Base-by-base conservation (phyloP, 2,888 invertebrate species). In the Embidobia sp. region DNA sequence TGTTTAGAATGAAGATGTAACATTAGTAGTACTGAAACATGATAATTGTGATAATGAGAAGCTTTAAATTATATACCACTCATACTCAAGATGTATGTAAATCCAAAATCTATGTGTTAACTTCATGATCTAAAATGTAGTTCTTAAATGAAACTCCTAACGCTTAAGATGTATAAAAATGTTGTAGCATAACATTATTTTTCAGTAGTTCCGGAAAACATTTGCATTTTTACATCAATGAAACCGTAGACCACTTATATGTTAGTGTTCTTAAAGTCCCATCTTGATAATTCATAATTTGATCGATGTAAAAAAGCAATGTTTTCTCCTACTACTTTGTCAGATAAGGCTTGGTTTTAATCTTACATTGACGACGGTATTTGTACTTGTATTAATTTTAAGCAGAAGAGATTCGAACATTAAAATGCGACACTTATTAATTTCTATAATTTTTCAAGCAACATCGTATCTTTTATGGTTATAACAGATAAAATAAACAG, bases 281-380 rank as follows among this genome's bases (percentile, higher is more conserved):
- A n/a, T n/a, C n/a, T n/a, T n/a, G n/a, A n/a, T n/a, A n/a, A n/a
- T n/a, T n/a, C n/a, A n/a, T n/a, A n/a, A n/a, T n/a, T n/a, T n/a
- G n/a, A n/a, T n/a, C n/a, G n/a, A n/a, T n/a, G n/a, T n/a, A n/a
- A n/a, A n/a, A n/a, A n/a, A n/a, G n/a, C n/a, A n/a, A n/a, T n/a
- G 59, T 46, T 46, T 61, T 61, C 61, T 48, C 26, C 37, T 48
- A 61, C 61, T 48, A 61, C 37, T 48, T 61, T 61, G 61, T 61
- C 61, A 61, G 37, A 48, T n/a, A 35, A 46, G 18, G 35, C 8
- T 37, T 42, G 26, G 10, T 29, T 46, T 59, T 59, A 26, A 44
- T 19, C 15, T 35, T 59, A 59, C 44, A 11, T 15, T 27, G 13
- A 44, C 57, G 44, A 44, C 55, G 55, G 55, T 8, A 35, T 53